phyloP scores from a whole-genome alignment of 1,140 invertebrate species.

The Eupristina koningsbergeri region DNA sequence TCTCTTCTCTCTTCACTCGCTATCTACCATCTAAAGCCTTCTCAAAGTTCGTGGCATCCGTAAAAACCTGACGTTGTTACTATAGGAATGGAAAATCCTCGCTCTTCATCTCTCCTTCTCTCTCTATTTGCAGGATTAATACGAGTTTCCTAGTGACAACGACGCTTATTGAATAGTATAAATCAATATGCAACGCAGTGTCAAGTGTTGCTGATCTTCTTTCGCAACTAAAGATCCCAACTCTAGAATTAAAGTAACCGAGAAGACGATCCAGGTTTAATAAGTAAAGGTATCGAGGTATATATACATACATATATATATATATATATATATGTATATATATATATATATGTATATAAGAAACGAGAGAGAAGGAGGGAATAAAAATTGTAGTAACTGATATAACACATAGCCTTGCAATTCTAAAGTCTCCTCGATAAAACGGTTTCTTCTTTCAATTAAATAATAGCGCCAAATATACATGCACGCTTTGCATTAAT shows the following conservation, averaged over 20 bases:
- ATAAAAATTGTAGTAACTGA: neutral
- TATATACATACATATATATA: no score
- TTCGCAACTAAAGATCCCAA: conserved; percentile 57
- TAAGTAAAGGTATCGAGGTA: no score
- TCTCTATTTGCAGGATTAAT: no score
- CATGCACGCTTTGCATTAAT: neutral
- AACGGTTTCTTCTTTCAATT: neutral
- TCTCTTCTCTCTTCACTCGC: conserved; percentile 41
- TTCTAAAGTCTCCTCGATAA: neutral
- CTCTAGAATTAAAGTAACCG: neutral
- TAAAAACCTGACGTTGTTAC: neutral
- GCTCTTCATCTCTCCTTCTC: conserved; percentile 41
- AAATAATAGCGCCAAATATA: no score
- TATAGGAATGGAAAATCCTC: neutral
- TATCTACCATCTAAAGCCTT: conserved; percentile 43
- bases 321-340: no score
- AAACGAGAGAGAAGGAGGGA: no score
- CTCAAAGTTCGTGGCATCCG: neutral
- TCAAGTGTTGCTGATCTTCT: conserved; percentile 72
- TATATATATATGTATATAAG: no score
- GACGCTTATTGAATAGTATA: conserved; percentile 57
- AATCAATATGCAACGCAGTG: conserved; percentile 72
- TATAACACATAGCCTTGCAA: neutral
- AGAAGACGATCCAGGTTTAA: neutral
- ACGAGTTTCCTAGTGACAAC: neutral